Percentiles rank a stretch among this genome's conserved stretches.
phyloP scores from a whole-genome alignment of 2,113 vertebrate species.

The Bolborhynchus lineola region DNA sequence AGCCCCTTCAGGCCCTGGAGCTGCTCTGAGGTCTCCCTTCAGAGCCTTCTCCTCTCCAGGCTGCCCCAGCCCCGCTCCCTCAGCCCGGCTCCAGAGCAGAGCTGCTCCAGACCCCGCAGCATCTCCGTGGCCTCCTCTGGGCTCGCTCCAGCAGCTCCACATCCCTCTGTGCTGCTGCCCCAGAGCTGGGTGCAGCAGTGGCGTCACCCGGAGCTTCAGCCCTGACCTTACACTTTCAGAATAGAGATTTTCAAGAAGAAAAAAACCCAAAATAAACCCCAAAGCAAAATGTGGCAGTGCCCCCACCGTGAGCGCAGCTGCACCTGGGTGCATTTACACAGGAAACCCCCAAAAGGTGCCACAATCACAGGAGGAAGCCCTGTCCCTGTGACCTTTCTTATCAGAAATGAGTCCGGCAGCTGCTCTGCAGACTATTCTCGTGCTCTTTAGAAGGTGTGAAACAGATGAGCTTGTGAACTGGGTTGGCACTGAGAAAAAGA shows the following conservation, averaged over 20 bases:
- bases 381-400: background rate
- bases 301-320: background rate
- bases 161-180: background rate
- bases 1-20: too few species aligned
- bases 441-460: conserved; percentile 44
- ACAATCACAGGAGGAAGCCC: background rate
- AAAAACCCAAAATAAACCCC: accelerated
- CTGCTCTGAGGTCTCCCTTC: too few species aligned
- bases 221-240: background rate
- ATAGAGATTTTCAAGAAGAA: background rate
- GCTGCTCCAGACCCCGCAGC: background rate
- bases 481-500: background rate
- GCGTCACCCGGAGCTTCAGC: background rate
- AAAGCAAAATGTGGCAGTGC: background rate
- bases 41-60: too few species aligned
- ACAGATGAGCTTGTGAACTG: background rate
- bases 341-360: conserved; percentile 36
- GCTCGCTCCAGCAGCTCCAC: background rate
- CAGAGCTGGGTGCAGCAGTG: background rate
- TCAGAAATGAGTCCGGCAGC: background rate
- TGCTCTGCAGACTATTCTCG: background rate
- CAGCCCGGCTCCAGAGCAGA: background rate
- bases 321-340: background rate
- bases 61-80: too few species aligned
- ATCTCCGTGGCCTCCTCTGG: background rate